Percentiles rank a stretch among this genome's conserved stretches.
These are phyloP conservation scores for Bombus terrestris DNA, from an alignment of 1,140 invertebrate genomes.

Conservation along the genomic window DNA sequence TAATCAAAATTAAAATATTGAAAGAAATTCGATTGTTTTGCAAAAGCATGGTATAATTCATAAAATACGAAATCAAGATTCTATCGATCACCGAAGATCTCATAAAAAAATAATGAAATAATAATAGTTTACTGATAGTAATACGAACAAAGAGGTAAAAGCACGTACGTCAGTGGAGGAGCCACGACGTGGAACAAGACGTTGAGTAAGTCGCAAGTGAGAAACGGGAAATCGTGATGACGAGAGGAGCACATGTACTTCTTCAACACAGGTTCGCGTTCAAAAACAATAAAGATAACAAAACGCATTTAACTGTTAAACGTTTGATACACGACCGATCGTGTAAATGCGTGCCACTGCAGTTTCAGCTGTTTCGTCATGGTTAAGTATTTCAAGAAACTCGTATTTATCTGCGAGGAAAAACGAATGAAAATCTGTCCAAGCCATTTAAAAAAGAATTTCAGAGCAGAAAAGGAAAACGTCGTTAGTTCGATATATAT, in stretches of 20 bases:
- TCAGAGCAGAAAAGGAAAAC: background rate
- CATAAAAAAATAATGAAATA: background rate
- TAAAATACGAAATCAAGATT: background rate
- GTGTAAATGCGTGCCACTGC: constrained; percentile 3
- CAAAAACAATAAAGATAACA: constrained; percentile 10
- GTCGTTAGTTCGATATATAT: background rate
- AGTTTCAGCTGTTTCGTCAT: constrained; percentile 26
- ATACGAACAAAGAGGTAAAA: background rate
- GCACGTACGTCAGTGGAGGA: background rate
- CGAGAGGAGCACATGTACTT: constrained; percentile 31
- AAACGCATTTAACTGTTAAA: constrained; percentile 24
- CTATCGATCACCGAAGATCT: constrained; percentile 12
- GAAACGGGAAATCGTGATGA: background rate
- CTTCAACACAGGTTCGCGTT: constrained; percentile 4
- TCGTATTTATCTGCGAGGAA: background rate
- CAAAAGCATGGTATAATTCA: background rate
- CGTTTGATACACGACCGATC: background rate
- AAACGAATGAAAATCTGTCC: background rate
- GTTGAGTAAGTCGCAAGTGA: background rate
- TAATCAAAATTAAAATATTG: background rate
- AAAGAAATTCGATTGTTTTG: background rate
- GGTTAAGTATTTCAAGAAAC: constrained; percentile 8
- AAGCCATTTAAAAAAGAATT: background rate
- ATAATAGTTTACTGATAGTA: constrained; percentile 2
- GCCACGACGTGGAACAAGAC: background rate